These are phyloP conservation scores for Camelus bactrianus DNA, from an alignment of 2,113 vertebrate genomes.

Conservation along the genomic window DNA sequence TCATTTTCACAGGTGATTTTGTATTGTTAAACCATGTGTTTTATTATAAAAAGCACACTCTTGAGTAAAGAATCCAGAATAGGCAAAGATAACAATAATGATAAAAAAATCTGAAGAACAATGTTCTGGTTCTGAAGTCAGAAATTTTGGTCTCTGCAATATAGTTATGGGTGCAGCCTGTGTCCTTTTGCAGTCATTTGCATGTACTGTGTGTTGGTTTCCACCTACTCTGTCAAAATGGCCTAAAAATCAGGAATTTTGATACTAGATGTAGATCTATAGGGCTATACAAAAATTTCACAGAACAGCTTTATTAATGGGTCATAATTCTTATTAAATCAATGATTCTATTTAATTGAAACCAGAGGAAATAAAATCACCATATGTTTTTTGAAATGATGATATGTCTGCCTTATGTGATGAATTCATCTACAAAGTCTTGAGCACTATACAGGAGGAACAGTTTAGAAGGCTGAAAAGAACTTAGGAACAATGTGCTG, in stretches of 20 bases:
- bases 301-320: conserved; percentile 17
- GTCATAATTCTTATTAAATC: not conserved
- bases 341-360: not conserved
- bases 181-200: not conserved
- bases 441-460: not conserved
- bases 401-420: not conserved
- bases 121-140: not conserved
- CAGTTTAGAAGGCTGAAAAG: conserved; percentile 31
- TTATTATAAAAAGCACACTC: not conserved
- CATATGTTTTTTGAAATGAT: conserved; percentile 9
- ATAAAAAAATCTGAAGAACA: conserved; percentile 30
- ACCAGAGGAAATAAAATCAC: conserved; percentile 15
- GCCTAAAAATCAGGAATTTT: not conserved
- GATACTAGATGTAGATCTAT: not conserved
- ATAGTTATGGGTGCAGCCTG: not conserved
- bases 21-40: conserved; percentile 14
- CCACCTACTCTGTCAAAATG: conserved; percentile 1
- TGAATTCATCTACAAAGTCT: not conserved
- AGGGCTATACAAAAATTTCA: not conserved
- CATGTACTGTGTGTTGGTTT: not conserved
- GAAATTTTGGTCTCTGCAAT: not conserved
- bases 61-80: not conserved
- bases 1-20: not conserved
- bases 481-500: conserved; percentile 5
- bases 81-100: not conserved